Conservation (phyloP, 2,888 invertebrate species). For the Lasius fuliginosus region DNA sequence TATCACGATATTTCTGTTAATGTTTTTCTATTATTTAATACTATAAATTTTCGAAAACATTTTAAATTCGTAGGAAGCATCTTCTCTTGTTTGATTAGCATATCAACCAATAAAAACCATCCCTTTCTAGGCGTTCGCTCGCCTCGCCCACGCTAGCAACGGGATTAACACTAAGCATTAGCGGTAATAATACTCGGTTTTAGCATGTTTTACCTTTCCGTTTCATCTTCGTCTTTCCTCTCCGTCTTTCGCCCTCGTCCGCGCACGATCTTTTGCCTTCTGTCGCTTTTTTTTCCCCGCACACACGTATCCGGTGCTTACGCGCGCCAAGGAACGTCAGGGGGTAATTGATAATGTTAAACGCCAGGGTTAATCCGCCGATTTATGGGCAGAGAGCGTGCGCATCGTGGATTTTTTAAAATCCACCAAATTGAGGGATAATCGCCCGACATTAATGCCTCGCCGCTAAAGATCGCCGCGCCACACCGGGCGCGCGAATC, state of each 20-base stretch:
- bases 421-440: constrained; percentile 80
- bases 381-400: constrained; percentile 82
- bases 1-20: not conserved
- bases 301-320: constrained; percentile 54
- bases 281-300: constrained; percentile 51
- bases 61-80: not conserved
- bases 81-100: constrained; percentile 4
- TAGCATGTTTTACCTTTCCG: constrained; percentile 62
- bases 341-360: constrained; percentile 85
- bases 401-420: constrained; percentile 77
- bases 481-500: constrained; percentile 23
- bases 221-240: constrained; percentile 55
- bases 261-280: constrained; percentile 52
- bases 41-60: not conserved
- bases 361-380: constrained; percentile 83
- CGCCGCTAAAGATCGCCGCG: constrained; percentile 66
- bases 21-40: constrained; percentile 3
- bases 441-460: constrained; percentile 76
- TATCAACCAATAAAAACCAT: constrained; percentile 1
- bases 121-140: constrained; percentile 35
- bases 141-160: constrained; percentile 57
- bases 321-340: constrained; percentile 62
- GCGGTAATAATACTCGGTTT: constrained; percentile 74
- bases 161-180: constrained; percentile 69
- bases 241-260: constrained; percentile 35